Conservation (phyloP, 2,797 vertebrate species). For the Hippocampus kuda region DNA sequence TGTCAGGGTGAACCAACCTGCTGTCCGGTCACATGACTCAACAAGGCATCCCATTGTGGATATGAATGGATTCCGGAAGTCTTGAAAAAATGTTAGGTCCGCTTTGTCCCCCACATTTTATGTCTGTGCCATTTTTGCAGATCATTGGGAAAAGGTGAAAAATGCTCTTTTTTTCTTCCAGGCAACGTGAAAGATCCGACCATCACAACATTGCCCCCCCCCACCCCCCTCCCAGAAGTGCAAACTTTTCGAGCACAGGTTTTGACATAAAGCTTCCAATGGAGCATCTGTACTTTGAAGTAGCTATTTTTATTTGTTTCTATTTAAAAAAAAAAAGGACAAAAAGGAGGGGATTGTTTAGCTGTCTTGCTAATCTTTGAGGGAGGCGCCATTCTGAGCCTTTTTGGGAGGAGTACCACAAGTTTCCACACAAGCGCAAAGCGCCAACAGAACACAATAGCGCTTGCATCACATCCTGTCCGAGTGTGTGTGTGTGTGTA, state of each 20-base stretch:
- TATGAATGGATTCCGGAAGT: conserved; percentile 1
- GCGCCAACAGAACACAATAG: conserved; percentile 21
- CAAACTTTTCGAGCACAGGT: not conserved
- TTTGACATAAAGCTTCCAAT: not conserved
- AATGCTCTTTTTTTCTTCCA: not conserved
- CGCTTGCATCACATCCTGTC: conserved; percentile 37
- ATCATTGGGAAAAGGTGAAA: not conserved
- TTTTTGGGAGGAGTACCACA: conserved; percentile 20
- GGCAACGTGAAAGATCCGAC: not conserved
- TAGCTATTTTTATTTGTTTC: not conserved
- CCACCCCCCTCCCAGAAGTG: not conserved
- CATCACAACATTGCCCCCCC: not conserved
- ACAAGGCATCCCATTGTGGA: conserved; percentile 3
- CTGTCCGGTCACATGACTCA: not conserved
- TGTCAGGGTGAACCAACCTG: not conserved
- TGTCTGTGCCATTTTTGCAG: not conserved
- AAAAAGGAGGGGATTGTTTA: not conserved
- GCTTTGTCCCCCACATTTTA: not conserved
- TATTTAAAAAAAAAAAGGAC: not conserved
- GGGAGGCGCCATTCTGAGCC: not conserved
- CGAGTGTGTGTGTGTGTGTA: not conserved
- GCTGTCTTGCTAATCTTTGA: not conserved
- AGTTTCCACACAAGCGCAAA: conserved; percentile 25
- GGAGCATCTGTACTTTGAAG: not conserved
- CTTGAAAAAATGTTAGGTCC: not conserved